Evolutionary conservation across 2,888 invertebrate genomes (phyloP).

Genomic region (Nomada flava): DNA sequence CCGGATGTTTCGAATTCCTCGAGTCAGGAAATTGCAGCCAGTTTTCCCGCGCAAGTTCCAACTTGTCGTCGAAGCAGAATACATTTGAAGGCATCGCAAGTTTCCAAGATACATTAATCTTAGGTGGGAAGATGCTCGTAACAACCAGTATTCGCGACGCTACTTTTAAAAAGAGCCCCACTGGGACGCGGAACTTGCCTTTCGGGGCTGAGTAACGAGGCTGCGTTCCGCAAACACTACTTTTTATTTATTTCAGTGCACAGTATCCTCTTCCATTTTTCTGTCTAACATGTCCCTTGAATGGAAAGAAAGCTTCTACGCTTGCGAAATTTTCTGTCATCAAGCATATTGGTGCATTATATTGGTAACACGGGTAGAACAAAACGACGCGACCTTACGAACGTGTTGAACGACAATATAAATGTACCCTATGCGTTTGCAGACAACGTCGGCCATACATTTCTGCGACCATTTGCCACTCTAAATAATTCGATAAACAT

Average conservation of each 20-base stretch:
- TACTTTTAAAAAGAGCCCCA: conserved; percentile 16
- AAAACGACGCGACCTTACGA: neutral
- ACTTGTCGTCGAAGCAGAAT: conserved; percentile 1
- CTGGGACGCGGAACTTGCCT: neutral
- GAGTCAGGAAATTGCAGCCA: conserved; percentile 4
- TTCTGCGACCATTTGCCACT: neutral
- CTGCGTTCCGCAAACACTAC: neutral
- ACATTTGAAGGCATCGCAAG: conserved; percentile 15
- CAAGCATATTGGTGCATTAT: too few species aligned
- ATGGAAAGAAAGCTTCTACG: neutral
- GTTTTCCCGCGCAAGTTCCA: conserved; percentile 17
- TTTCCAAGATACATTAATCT: conserved; percentile 46
- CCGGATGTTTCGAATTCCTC: conserved; percentile 17
- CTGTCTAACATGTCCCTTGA: neutral
- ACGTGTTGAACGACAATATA: conserved; percentile 7
- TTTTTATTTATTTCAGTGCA: conserved; percentile 20
- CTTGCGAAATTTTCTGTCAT: too few species aligned
- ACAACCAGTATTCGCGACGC: conserved; percentile 12
- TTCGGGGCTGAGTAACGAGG: neutral
- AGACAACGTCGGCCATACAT: conserved; percentile 1
- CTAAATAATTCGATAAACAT: conserved; percentile 28
- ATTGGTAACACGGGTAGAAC: neutral
- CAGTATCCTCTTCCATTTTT: neutral
- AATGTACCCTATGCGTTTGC: neutral
- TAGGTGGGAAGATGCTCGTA: conserved; percentile 19